Evolutionary conservation across 2,113 vertebrate genomes (phyloP), one percentile per base, ranked within the genome.

Genomic region (Sclerurus mexicanus): DNA sequence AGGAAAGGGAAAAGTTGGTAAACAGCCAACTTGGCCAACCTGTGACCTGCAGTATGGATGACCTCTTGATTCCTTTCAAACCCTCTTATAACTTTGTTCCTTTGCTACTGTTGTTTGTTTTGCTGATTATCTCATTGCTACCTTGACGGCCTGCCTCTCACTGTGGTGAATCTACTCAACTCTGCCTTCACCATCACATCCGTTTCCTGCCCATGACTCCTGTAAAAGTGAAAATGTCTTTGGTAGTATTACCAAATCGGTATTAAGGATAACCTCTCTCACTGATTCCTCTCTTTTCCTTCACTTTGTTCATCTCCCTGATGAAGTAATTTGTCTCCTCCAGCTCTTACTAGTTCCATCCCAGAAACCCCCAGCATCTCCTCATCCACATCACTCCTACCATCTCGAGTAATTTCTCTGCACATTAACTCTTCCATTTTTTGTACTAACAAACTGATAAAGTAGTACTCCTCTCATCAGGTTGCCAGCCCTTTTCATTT

Each of bases 141-240:
- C 22, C 25, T 50, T 28, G 15, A 75, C 31, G 55, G 59, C 6
- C 44, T 62, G 6, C 7, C 31, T 75, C 66, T 88, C 56, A n/a
- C 7, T 42, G 3, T 3, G 8, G 50, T 79, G 33, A 86, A 39
- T 23, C 12, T 33, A n/a, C n/a, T 69, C 80, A 78, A 35, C 16
- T 21, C 37, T 79, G n/a, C 35, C 47, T 58, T 75, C 40, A 24
- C 8, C 40, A 52, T 6, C 27, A 24, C 37, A 44, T 39, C 37
- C 0, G 0, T 37, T 79, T 74, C 52, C 60, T 49, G 30, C 27
- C 35, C 2, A 4, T 35, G 37, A 12, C 52, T 75, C n/a, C 20
- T 71, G 79, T 35, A 33, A 44, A 66, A 58, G 7, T n/a, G 12
- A 62, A 85, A 83, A 49, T 47, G 9, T 77, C 31, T 66, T 79